phyloP scores from a whole-genome alignment of 1,140 invertebrate genomes.

The Drosophila ogumai region DNA sequence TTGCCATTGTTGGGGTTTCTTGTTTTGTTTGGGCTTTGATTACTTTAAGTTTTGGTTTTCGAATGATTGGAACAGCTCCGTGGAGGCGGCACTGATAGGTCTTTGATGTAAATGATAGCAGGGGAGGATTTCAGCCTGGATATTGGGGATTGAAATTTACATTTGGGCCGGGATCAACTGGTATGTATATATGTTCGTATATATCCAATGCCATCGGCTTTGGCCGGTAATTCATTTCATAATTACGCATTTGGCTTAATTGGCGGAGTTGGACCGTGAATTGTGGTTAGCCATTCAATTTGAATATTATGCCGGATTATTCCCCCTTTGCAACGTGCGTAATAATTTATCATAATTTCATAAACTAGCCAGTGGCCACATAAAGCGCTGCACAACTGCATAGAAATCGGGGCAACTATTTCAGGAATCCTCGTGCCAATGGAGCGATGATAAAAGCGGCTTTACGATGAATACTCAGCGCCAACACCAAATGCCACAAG shows the following conservation, averaged over 20 bases:
- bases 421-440: constrained; percentile 14
- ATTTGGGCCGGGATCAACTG: not conserved
- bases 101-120: constrained; percentile 77
- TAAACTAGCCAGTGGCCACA: constrained; percentile 12
- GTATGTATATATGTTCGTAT: not conserved
- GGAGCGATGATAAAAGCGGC: constrained; percentile 23
- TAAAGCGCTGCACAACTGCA: not conserved
- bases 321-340: constrained; percentile 12
- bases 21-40: constrained; percentile 68
- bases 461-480: constrained; percentile 32
- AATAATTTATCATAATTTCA: constrained; percentile 42
- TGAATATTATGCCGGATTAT: constrained; percentile 44
- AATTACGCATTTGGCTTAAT: constrained; percentile 34
- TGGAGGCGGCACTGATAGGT: constrained; percentile 62
- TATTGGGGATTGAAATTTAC: constrained; percentile 27
- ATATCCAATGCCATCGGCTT: constrained; percentile 7
- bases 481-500: constrained; percentile 30
- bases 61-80: constrained; percentile 54
- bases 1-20: constrained; percentile 51
- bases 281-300: constrained; percentile 40
- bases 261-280: constrained; percentile 35
- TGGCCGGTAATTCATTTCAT: constrained; percentile 35
- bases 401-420: constrained; percentile 8
- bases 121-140: constrained; percentile 23
- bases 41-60: constrained; percentile 76